Percentiles rank a stretch among this genome's conserved stretches.
Evolutionary conservation across 2,113 vertebrate species (phyloP).

Genomic region (Brachyhypopomus gauderio): DNA sequence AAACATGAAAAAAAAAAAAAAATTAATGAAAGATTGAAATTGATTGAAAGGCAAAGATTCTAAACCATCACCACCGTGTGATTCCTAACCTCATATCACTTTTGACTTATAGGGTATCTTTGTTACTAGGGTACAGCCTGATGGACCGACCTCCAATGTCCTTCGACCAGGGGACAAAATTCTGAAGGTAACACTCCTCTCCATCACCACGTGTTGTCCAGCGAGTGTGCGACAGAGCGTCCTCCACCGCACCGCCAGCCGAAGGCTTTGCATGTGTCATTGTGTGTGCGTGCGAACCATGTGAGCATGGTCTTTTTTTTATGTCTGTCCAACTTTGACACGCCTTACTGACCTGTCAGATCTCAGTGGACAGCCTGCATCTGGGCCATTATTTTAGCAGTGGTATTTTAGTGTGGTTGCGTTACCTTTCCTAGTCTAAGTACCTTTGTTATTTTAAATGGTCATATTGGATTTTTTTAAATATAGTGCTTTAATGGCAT

Average conservation of each 20-base stretch:
- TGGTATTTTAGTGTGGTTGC: constrained; percentile 10
- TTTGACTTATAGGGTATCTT: constrained; percentile 99
- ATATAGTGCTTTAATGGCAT: constrained; percentile 40
- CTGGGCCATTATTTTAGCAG: constrained; percentile 11
- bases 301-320: constrained; percentile 56
- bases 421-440: no score
- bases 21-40: not conserved
- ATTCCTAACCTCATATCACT: constrained; percentile 98
- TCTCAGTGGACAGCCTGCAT: constrained; percentile 17
- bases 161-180: constrained; percentile 98
- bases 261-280: constrained; percentile 63
- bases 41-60: constrained; percentile 80
- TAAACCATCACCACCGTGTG: constrained; percentile 77
- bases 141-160: constrained; percentile 89
- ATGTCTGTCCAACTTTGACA: constrained; percentile 49
- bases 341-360: constrained; percentile 35
- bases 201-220: constrained; percentile 52
- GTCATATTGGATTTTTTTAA: not conserved
- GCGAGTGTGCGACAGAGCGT: constrained; percentile 38
- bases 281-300: constrained; percentile 34
- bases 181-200: constrained; percentile 85
- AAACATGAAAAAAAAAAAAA: no score
- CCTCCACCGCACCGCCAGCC: constrained; percentile 41
- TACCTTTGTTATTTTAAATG: not conserved
- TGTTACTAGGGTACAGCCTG: constrained; percentile 99